A percentile compares a stretch with the other conserved stretches of the same genome.
Evolutionary conservation across 2,113 vertebrate genomes (phyloP).

Genomic region (Microcebus murinus): DNA sequence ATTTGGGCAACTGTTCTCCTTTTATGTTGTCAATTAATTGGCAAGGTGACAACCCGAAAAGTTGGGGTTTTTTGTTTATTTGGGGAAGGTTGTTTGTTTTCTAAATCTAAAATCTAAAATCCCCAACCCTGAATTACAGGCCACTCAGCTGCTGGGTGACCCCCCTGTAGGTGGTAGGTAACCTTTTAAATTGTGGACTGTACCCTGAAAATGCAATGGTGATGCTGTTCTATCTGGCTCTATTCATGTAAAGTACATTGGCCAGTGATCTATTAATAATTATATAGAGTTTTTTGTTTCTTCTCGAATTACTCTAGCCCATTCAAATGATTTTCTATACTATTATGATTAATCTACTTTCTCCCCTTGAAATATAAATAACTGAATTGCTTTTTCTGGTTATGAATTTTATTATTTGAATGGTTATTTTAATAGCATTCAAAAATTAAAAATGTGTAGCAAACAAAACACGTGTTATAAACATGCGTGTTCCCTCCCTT

Average conservation of each 20-base stretch:
- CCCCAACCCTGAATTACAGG: no score
- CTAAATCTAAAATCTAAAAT: no score
- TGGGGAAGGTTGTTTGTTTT: no score
- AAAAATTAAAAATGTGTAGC: background rate
- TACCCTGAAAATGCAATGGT: background rate
- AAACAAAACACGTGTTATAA: background rate
- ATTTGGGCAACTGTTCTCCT: background rate
- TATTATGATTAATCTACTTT: background rate
- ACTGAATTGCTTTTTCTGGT: background rate
- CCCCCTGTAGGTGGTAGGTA: accelerated
- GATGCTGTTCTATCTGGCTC: background rate
- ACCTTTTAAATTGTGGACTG: background rate
- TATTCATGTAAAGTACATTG: background rate
- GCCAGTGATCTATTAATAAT: background rate
- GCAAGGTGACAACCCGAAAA: background rate
- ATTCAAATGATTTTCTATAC: background rate
- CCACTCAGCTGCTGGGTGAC: no score
- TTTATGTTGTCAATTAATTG: background rate
- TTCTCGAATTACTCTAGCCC: background rate
- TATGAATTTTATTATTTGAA: background rate
- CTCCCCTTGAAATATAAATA: background rate
- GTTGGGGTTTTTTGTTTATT: no score
- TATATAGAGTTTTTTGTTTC: background rate
- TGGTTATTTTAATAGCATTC: background rate
- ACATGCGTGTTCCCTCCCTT: background rate